These are phyloP conservation scores for Drosophila azteca DNA, from an alignment of 1,140 invertebrate genomes.

Conservation along the genomic window DNA sequence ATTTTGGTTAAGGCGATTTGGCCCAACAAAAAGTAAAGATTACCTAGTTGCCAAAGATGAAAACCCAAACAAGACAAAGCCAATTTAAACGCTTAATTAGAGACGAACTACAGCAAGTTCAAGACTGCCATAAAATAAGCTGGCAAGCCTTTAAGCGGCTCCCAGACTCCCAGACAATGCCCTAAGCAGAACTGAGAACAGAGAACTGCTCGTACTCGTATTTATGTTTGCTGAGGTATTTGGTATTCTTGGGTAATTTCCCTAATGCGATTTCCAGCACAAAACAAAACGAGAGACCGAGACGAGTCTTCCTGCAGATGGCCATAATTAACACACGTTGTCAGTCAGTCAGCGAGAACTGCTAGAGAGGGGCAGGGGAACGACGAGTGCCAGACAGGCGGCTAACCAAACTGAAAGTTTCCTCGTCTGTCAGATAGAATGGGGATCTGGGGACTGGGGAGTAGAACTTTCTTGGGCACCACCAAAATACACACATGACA, in stretches of 20 bases:
- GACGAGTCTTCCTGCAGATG: constrained; percentile 57
- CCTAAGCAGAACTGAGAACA: constrained; percentile 24
- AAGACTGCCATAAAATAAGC: constrained; percentile 37
- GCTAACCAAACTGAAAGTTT: constrained; percentile 38
- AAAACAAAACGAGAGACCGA: constrained; percentile 19
- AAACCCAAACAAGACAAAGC: constrained; percentile 15
- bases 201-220: constrained; percentile 41
- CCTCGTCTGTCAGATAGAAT: neutral
- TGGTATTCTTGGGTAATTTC: constrained; percentile 70
- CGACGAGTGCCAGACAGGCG: constrained; percentile 43
- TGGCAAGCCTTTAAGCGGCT: constrained; percentile 73
- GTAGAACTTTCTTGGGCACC: constrained; percentile 29
- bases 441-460: neutral
- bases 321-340: constrained; percentile 81
- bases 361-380: neutral
- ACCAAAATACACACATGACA: constrained; percentile 76
- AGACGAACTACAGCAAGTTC: constrained; percentile 31
- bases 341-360: constrained; percentile 38
- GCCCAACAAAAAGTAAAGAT: too few species aligned
- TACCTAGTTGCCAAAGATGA: neutral
- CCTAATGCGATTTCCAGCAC: constrained; percentile 72
- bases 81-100: constrained; percentile 38
- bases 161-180: constrained; percentile 49
- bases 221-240: constrained; percentile 66
- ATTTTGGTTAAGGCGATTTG: too few species aligned